Percentiles rank a stretch among this genome's conserved stretches.
Evolutionary conservation across 2,888 invertebrate genomes (phyloP).

Genomic region (Eupithecia inturbata): DNA sequence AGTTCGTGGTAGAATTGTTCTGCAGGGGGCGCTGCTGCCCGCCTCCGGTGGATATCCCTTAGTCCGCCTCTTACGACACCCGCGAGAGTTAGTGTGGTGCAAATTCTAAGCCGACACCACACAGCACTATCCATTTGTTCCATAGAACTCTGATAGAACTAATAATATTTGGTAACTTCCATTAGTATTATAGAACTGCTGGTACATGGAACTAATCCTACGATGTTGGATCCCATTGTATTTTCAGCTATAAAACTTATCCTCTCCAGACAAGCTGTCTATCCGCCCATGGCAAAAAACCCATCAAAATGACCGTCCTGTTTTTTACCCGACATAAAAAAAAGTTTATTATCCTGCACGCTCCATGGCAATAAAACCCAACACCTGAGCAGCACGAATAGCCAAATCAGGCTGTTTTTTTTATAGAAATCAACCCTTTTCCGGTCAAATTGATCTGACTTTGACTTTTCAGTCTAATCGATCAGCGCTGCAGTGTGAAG

Average conservation of each 20-base stretch:
- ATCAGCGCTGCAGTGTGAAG: not conserved
- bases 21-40: no score
- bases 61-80: no score
- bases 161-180: no score
- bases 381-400: slow-evolving; percentile 24
- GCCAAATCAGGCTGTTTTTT: slow-evolving; percentile 15
- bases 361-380: slow-evolving; percentile 15
- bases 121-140: no score
- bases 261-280: slow-evolving; percentile 4
- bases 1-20: no score
- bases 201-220: no score
- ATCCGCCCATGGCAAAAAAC: not conserved
- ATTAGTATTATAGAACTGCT: no score
- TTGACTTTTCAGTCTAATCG: slow-evolving; percentile 52
- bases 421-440: slow-evolving; percentile 26
- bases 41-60: no score
- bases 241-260: not conserved
- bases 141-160: no score
- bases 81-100: no score
- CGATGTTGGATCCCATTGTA: not conserved
- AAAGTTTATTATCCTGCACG: slow-evolving; percentile 16
- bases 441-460: slow-evolving; percentile 37
- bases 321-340: not conserved
- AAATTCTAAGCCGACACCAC: no score
- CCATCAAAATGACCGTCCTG: not conserved